Conservation (phyloP, 2,113 vertebrate genomes). For the Trichechus manatus region DNA sequence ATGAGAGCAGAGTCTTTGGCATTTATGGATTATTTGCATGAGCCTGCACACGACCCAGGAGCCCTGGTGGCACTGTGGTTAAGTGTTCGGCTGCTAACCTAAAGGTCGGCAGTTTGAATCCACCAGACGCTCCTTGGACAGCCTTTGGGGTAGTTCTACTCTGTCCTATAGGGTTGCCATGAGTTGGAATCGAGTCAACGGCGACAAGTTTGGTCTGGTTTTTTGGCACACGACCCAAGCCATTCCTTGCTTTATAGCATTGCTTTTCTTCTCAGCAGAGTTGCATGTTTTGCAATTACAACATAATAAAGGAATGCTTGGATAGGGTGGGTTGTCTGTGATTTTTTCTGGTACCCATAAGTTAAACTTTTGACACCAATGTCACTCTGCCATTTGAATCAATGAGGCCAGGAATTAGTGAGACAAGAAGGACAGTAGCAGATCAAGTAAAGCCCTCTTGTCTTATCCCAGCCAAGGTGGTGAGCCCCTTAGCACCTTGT, state of each 20-base stretch:
- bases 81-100: too few species aligned
- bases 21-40: background rate
- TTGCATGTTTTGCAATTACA: background rate
- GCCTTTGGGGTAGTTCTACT: too few species aligned
- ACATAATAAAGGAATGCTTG: constrained; percentile 16
- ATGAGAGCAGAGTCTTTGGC: background rate
- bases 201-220: too few species aligned
- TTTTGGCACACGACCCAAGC: accelerated
- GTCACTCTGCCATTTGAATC: background rate
- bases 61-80: too few species aligned
- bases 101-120: too few species aligned
- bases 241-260: background rate
- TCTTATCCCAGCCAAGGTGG: constrained; percentile 66
- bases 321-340: background rate
- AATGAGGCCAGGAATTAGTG: background rate
- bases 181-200: too few species aligned
- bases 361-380: constrained; percentile 69
- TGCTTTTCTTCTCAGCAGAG: constrained; percentile 7
- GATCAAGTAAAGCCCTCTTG: constrained; percentile 67
- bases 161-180: too few species aligned
- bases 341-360: background rate
- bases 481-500: constrained; percentile 73
- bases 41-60: too few species aligned
- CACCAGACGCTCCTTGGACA: too few species aligned
- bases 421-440: constrained; percentile 48